phyloP scores from a whole-genome alignment of 2,113 vertebrate species.

The Pithys albifrons region DNA sequence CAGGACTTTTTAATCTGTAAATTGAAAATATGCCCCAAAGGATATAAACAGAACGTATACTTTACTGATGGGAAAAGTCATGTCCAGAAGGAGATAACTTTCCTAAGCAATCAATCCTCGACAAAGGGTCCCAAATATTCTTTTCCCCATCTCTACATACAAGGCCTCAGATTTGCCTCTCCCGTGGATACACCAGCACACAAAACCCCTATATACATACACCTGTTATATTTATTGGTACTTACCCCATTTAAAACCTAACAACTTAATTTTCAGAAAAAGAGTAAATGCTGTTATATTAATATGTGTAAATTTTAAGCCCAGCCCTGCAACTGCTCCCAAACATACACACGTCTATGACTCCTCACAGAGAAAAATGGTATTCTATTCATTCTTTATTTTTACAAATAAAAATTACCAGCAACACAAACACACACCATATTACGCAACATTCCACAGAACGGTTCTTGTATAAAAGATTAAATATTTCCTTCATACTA shows the following conservation, averaged over 20 bases:
- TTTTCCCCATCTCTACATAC: fast-evolving
- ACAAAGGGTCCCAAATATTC: not conserved
- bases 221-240: not conserved
- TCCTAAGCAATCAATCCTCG: not conserved
- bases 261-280: not conserved
- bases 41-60: not conserved
- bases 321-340: not conserved
- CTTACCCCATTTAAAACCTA: not conserved
- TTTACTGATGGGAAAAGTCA: not conserved
- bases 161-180: not conserved
- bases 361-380: not conserved
- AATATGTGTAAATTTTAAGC: not conserved
- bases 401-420: not conserved
- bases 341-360: not conserved
- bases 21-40: not conserved
- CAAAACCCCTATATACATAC: not conserved
- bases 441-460: not conserved
- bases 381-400: not conserved
- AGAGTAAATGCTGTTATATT: not conserved
- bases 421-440: not conserved
- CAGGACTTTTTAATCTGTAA: not conserved
- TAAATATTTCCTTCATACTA: not conserved
- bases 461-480: not conserved
- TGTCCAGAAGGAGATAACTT: not conserved
- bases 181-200: not conserved